A percentile compares a stretch with the other conserved stretches of the same genome.
Conservation (phyloP, 1,140 invertebrate genomes). For the Bactericera cockerelli region DNA sequence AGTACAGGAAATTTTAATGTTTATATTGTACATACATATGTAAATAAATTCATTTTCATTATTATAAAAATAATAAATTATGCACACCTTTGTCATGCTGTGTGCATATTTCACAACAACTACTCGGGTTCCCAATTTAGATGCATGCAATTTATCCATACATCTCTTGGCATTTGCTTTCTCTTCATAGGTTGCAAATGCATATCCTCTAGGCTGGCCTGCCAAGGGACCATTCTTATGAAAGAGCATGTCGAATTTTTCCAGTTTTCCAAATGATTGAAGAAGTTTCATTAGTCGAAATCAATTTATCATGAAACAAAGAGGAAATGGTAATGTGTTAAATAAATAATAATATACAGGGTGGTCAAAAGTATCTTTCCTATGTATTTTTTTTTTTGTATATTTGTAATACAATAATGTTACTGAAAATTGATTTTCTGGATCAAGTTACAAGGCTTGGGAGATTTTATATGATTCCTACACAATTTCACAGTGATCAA, state of each 20-base stretch:
- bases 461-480: no score
- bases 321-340: slow-evolving; percentile 27
- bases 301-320: slow-evolving; percentile 39
- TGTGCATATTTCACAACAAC: slow-evolving; percentile 71
- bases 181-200: slow-evolving; percentile 71
- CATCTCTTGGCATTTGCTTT: slow-evolving; percentile 46
- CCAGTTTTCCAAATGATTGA: slow-evolving; percentile 77
- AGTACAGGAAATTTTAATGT: no score
- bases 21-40: no score
- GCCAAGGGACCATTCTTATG: slow-evolving; percentile 73
- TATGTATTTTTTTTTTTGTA: slow-evolving; percentile 10
- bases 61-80: no score
- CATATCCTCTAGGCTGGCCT: slow-evolving; percentile 81
- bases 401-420: slow-evolving; percentile 5
- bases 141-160: slow-evolving; percentile 54
- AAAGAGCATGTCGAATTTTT: slow-evolving; percentile 88
- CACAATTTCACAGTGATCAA: no score
- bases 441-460: no score
- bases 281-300: slow-evolving; percentile 87
- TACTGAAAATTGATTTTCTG: no score
- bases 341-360: slow-evolving; percentile 12
- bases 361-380: slow-evolving; percentile 6
- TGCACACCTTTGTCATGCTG: slow-evolving; percentile 46
- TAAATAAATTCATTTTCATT: no score
- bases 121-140: slow-evolving; percentile 51